A percentile compares a stretch with the other conserved stretches of the same genome.
phyloP scores from a whole-genome alignment of 2,113 vertebrate genomes.

The human region GRCh38 chr6:152111001-152111500 shows the following conservation, averaged over 20 bases:
- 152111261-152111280: not conserved
- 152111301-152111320: not conserved
- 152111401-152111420: fast-evolving
- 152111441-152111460: fast-evolving
- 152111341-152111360: too few species aligned
- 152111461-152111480: not conserved
- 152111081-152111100: not conserved
- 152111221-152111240: not conserved
- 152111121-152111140: not conserved
- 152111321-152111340: not conserved
- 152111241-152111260: not conserved
- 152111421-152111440: not conserved
- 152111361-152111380: fast-evolving
- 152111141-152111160: not conserved
- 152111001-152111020: not conserved
- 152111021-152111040: not conserved
- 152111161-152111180: fast-evolving
- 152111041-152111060: not conserved
- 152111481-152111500: not conserved
- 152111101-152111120: not conserved
- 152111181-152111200: not conserved
- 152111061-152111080: not conserved
- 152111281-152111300: not conserved
- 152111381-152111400: not conserved
- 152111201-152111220: not conserved